phyloP scores from a whole-genome alignment of 2,113 vertebrate species.

The Struthio camelus region DNA sequence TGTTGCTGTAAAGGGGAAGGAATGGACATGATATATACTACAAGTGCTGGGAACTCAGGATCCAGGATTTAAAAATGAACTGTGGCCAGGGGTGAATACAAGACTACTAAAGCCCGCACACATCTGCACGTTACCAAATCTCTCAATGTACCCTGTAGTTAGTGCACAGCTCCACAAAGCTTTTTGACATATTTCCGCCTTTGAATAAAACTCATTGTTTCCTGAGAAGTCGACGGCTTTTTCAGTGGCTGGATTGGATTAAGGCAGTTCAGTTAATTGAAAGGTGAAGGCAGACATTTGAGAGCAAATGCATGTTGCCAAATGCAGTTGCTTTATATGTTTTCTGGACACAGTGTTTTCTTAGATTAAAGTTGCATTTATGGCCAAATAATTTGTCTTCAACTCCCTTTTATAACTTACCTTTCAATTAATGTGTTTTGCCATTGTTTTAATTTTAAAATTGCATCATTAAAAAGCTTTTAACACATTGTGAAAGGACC shows the following conservation, averaged over 20 bases:
- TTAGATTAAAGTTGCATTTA: background rate
- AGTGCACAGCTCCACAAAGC: background rate
- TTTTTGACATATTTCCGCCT: background rate
- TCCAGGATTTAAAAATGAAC: background rate
- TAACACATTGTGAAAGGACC: background rate
- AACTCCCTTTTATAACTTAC: slow-evolving; percentile 4
- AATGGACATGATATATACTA: rapidly evolving
- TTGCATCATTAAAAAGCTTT: slow-evolving; percentile 38
- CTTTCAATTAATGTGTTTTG: slow-evolving; percentile 33
- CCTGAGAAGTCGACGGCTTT: background rate
- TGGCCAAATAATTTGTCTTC: slow-evolving; percentile 23
- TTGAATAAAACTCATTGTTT: background rate
- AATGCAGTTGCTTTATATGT: background rate
- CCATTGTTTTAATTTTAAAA: slow-evolving; percentile 57
- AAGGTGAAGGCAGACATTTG: background rate
- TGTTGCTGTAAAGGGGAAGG: background rate
- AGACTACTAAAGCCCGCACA: background rate
- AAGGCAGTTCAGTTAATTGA: slow-evolving; percentile 10
- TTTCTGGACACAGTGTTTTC: background rate
- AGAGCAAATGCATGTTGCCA: background rate
- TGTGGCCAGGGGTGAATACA: background rate
- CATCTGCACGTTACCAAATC: rapidly evolving
- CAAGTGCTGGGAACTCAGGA: background rate
- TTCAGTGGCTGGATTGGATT: background rate
- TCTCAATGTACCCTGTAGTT: background rate